A percentile compares a stretch with the other conserved stretches of the same genome.
Evolutionary conservation across 1,140 invertebrate genomes (phyloP).

Genomic region (Bradysia coprophila): DNA sequence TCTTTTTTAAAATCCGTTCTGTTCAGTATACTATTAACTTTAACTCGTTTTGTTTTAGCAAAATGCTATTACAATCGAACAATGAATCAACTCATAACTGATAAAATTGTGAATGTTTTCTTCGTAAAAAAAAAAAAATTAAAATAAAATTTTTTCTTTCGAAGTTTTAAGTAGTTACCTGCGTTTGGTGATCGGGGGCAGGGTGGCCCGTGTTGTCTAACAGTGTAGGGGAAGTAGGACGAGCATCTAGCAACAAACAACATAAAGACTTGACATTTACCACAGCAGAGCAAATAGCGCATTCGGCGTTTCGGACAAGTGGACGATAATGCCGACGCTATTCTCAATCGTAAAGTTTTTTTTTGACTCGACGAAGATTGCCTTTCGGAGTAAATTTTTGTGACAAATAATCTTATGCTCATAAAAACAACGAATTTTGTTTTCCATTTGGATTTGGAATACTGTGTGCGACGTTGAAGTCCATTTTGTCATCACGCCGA

Average conservation of each 20-base stretch:
- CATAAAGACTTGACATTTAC: constrained; percentile 31
- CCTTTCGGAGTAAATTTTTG: too few relatives aligned
- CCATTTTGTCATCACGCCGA: not conserved
- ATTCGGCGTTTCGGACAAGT: not conserved
- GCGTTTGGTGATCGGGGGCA: constrained; percentile 27
- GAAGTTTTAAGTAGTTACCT: constrained; percentile 17
- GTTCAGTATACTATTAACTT: too few relatives aligned
- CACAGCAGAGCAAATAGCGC: constrained; percentile 21
- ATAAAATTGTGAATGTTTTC: not conserved
- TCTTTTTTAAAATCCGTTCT: constrained; percentile 1
- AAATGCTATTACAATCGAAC: too few relatives aligned
- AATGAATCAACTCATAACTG: too few relatives aligned
- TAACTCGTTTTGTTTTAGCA: too few relatives aligned
- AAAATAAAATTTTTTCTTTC: constrained; percentile 1
- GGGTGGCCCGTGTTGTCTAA: constrained; percentile 27
- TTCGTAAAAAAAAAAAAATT: too few relatives aligned
- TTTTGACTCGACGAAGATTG: too few relatives aligned
- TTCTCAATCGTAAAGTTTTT: not conserved
- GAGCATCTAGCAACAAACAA: constrained; percentile 36
- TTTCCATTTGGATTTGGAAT: not conserved
- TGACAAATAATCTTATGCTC: too few relatives aligned
- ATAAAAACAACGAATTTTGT: constrained; percentile 1
- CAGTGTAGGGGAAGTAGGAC: constrained; percentile 27
- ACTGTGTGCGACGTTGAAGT: not conserved
- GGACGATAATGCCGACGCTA: constrained; percentile 1